phyloP scores from a whole-genome alignment of 2,113 vertebrate species.

The Pelecanoides urinatrix region DNA sequence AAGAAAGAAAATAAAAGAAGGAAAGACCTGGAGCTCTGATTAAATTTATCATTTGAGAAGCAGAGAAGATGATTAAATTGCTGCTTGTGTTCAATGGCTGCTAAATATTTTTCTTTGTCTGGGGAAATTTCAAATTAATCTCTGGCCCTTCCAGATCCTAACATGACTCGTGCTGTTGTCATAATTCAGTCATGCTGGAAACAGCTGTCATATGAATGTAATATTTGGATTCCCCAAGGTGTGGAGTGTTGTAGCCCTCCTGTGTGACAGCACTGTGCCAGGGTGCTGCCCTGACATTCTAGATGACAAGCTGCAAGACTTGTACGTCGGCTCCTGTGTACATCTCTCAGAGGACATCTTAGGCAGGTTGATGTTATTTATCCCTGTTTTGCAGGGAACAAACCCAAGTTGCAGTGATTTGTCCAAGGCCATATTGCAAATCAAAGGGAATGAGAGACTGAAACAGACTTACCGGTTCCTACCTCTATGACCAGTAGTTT shows the following conservation, averaged over 20 bases:
- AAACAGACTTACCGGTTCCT: not conserved
- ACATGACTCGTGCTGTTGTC: not conserved
- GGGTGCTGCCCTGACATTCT: not conserved
- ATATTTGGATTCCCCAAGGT: not conserved
- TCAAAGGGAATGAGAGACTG: not conserved
- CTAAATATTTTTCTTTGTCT: not conserved
- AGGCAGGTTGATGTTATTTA: not conserved
- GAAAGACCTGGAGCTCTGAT: not conserved
- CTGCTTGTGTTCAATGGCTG: not conserved
- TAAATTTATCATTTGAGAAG: not conserved
- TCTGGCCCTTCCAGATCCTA: not conserved
- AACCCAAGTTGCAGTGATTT: not conserved
- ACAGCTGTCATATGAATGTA: not conserved
- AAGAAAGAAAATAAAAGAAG: not conserved
- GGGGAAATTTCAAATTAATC: not conserved
- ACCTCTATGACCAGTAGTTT: not conserved
- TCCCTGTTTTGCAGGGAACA: not conserved
- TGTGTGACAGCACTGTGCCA: not conserved
- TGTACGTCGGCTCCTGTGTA: not conserved
- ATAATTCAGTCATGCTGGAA: not conserved
- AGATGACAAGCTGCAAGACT: not conserved
- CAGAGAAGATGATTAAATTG: not conserved
- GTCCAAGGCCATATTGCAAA: not conserved
- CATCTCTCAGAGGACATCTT: not conserved
- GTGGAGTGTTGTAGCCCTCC: not conserved